Evolutionary conservation across 2,113 vertebrate genomes (phyloP), one percentile per base, ranked within the genome.

Genomic region (Natator depressus): DNA sequence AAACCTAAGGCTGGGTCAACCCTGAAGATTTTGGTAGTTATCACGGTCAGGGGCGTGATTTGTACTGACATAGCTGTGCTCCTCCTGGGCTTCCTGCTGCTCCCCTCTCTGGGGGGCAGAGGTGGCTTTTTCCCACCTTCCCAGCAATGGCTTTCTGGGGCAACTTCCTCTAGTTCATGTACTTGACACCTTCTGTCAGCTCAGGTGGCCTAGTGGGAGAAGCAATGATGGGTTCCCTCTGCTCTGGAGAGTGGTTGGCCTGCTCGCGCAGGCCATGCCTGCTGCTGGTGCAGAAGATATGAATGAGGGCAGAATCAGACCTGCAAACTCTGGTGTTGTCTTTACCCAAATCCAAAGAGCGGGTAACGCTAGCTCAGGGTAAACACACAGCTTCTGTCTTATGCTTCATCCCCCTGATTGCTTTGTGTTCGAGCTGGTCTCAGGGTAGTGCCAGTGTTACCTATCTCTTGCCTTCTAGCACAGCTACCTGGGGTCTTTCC

Each of bases 321-420:
- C 82, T 89, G 80, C 42, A 89, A 88, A 24, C 5, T 92, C 62
- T 87, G 91, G 35, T 19, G 93, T 89, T 89, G 54, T 84, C 80
- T 93, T 93, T 82, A 6, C 81, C 93, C 1, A 1, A 1, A 84
- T 13, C 5, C 83, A 89, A 94, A 89, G 38, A 17, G 42, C 1
- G 0, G 38, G 80, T 19, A 65, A 35, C 6, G 3, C 22, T 78
- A 13, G 89, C 8, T 5, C 38, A 14, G 2, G 1, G 14, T 11
- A 19, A 24, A 38, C 4, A 5, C 16, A 2, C 53, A 55, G 6
- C 29, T 14, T 49, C 5, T 54, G 51, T 55, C 50, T 42, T 38
- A 8, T 65, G 69, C 31, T 42, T 11, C 42, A 13, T 88, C 25
- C 49, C 17, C 16, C 1, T 12, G 31, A 88, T 10, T 79, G 6